Evolutionary conservation across 1,140 invertebrate genomes (phyloP), one percentile per base, ranked within the genome.

Genomic region (Rhopalosiphum maidis): DNA sequence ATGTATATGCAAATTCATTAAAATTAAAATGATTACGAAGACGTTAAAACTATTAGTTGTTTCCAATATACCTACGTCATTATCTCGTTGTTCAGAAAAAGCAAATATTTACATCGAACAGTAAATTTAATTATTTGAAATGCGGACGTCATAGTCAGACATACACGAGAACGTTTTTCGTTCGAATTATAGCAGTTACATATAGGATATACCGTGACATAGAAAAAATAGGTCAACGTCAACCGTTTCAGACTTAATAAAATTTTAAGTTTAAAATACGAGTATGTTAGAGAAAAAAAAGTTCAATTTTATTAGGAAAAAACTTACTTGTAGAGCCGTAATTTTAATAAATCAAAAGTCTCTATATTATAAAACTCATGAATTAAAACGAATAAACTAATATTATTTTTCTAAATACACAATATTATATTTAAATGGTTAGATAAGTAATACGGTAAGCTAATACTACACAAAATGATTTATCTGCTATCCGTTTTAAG

Each of bases 11-110:
- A 41, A 55, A 54, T 54, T 55, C 48, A 37, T 89, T 54, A 25
- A 37, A 54, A 54, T 35, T 35, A 55, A 89, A 37, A 89, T 55
- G 48, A 89, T 89, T 89, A 89, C 51, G n/a, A 77, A 77, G 60
- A 48, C 86, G 46, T 48, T 87, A 87, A 54, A 89, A 25, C 21
- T 54, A 54, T 89, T 37, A 41, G 83, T 85, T 25, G 83, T 15
- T 41, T 41, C 41, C 83, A 25, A 85, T 41, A 21, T 37, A 30
- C 22, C 87, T 1, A 6, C 35, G 25, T 37, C 51, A 46, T 89
- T 89, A 23, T 22, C 2, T 25, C 37, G 22, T 43, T 41, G 23
- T 37, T 54, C 87, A 9, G 35, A 89, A 89, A 23, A 21, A 54
- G 87, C 37, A 55, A 89, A 89, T 37, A 89, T 54, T 89, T 35